These are phyloP conservation scores for Elephas maximus DNA, from an alignment of 2,113 vertebrate genomes.

Conservation along the genomic window DNA sequence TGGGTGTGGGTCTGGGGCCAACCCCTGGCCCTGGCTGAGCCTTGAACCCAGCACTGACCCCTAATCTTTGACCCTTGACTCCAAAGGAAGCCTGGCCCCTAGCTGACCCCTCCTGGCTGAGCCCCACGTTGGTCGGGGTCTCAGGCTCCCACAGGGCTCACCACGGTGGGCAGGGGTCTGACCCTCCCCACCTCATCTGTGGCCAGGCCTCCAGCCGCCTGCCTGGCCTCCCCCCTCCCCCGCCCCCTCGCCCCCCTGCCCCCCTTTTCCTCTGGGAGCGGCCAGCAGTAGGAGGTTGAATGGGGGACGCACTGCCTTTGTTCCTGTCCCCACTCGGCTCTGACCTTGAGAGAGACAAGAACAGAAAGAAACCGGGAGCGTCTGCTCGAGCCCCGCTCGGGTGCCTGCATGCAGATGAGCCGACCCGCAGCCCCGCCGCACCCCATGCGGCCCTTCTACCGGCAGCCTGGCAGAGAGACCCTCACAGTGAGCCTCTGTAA, in stretches of 20 bases:
- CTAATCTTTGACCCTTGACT: not conserved
- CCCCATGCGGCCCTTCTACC: not conserved
- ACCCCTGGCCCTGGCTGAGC: not conserved
- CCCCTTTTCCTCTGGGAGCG: not conserved
- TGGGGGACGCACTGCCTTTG: conserved; percentile 74
- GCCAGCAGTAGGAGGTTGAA: conserved; percentile 42
- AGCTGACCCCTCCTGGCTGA: not conserved
- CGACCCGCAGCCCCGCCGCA: not conserved
- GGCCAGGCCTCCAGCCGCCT: not conserved
- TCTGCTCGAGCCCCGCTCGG: conserved; percentile 53
- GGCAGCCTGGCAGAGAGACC: no score
- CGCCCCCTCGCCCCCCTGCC: not conserved
- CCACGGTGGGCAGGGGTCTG: not conserved
- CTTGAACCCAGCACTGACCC: not conserved
- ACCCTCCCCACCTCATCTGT: fast-evolving
- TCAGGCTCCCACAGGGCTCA: not conserved
- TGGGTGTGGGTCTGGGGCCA: not conserved
- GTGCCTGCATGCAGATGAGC: conserved; percentile 77
- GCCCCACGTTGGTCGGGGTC: not conserved
- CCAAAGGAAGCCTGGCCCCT: not conserved
- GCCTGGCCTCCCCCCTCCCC: not conserved
- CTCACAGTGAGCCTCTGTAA: not conserved
- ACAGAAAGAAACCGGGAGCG: conserved; percentile 68
- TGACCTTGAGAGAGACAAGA: conserved; percentile 83
- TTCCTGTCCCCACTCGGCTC: conserved; percentile 76